Evolutionary conservation across 2,888 invertebrate genomes (phyloP).

Genomic region (Xylota segnis): DNA sequence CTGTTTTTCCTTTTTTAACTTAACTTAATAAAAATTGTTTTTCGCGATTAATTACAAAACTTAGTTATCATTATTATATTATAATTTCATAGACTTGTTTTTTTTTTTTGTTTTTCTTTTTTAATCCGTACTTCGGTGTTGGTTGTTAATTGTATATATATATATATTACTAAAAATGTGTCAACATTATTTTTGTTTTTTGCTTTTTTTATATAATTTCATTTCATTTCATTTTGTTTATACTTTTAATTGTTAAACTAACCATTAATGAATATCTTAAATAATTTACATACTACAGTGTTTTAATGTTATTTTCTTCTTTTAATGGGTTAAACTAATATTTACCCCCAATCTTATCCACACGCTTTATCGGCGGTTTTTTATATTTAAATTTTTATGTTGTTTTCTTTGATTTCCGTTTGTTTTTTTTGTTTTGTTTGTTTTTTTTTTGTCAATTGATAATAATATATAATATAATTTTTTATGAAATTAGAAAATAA

Average conservation of each 20-base stretch:
- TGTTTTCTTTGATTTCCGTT: constrained; percentile 41
- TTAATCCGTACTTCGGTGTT: constrained; percentile 57
- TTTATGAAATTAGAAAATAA: constrained; percentile 75
- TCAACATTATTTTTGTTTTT: constrained; percentile 72
- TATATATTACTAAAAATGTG: constrained; percentile 42
- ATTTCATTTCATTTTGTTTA: constrained; percentile 66
- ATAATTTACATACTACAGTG: constrained; percentile 68
- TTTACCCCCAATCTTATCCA: constrained; percentile 16
- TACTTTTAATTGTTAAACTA: constrained; percentile 57
- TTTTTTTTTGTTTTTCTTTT: constrained; percentile 42
- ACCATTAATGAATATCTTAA: constrained; percentile 67
- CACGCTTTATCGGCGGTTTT: constrained; percentile 46
- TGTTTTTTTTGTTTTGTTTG: constrained; percentile 6
- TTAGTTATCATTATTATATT: constrained; percentile 77
- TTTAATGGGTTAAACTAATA: constrained; percentile 29
- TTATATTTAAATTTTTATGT: constrained; percentile 21
- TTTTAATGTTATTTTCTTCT: constrained; percentile 42
- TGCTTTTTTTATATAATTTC: constrained; percentile 66
- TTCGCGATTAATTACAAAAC: constrained; percentile 79
- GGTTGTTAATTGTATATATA: constrained; percentile 37
- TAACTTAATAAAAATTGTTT: constrained; percentile 78
- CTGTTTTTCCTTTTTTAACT: constrained; percentile 73
- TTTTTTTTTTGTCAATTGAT: constrained; percentile 40
- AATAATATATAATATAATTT: constrained; percentile 43
- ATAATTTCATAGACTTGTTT: constrained; percentile 62